Percentiles rank a stretch among this genome's conserved stretches.
phyloP scores from a whole-genome alignment of 2,888 invertebrate species.

The Sphaerophoria taeniata region DNA sequence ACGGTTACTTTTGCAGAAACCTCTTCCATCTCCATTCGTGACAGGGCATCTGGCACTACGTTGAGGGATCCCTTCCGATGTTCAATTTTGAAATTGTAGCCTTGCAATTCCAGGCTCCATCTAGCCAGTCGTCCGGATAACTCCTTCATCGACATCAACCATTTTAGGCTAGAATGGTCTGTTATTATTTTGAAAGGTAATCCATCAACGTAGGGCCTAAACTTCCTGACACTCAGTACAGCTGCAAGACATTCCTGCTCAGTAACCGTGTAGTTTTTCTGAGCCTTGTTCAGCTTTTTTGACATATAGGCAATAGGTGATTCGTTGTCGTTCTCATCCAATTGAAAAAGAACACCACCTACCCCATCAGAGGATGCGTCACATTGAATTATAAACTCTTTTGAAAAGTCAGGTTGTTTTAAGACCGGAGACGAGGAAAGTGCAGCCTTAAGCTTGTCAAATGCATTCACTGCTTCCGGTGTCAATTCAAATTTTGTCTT shows the following conservation, averaged over 20 bases:
- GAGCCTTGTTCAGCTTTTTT: not conserved
- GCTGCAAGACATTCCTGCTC: no score
- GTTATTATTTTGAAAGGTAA: not conserved
- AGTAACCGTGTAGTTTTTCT: no score
- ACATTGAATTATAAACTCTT: not conserved
- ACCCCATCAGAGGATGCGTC: not conserved
- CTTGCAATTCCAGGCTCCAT: no score
- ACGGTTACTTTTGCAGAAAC: not conserved
- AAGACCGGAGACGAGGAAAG: slow-evolving; percentile 9
- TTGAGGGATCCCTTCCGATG: no score
- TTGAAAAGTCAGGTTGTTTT: slow-evolving; percentile 1
- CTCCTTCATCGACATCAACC: slow-evolving; percentile 3
- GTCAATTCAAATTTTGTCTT: not conserved
- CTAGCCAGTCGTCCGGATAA: not conserved
- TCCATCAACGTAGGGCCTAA: not conserved
- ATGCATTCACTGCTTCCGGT: not conserved
- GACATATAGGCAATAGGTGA: not conserved
- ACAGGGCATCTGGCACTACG: not conserved
- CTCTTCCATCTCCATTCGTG: slow-evolving; percentile 4
- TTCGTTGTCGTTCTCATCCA: not conserved
- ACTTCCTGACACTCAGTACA: not conserved
- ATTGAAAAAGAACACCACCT: no score
- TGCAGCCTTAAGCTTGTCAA: not conserved
- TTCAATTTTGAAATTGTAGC: no score
- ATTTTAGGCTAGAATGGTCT: not conserved